Evolutionary conservation across 2,113 vertebrate species (phyloP).

Genomic region (Ancistrus triradiatus): DNA sequence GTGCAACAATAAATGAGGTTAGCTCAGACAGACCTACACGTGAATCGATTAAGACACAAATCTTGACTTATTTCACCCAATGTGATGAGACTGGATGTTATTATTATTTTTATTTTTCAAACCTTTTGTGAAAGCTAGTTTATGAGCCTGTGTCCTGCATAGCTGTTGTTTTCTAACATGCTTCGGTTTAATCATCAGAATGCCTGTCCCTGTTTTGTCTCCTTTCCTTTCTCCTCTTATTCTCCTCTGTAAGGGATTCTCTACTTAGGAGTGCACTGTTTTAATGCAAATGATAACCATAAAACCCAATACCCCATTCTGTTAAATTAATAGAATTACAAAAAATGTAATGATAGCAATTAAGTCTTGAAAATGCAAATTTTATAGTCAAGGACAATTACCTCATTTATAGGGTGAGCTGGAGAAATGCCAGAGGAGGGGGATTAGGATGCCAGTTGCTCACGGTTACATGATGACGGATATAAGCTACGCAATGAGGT

Average conservation of each 20-base stretch:
- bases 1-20: constrained; percentile 54
- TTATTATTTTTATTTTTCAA: constrained; percentile 30
- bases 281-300: constrained; percentile 99
- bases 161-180: constrained; percentile 46
- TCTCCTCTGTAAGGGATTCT: constrained; percentile 57
- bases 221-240: constrained; percentile 31
- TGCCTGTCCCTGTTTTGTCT: constrained; percentile 47
- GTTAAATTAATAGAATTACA: constrained; percentile 99
- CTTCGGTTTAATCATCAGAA: constrained; percentile 53
- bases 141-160: constrained; percentile 30
- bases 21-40: constrained; percentile 34
- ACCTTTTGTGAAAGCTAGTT: constrained; percentile 14
- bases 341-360: constrained; percentile 99
- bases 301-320: constrained; percentile 97
- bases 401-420: constrained; percentile 98
- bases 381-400: constrained; percentile 99
- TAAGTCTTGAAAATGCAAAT: constrained; percentile 99
- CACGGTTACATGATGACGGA: constrained; percentile 99
- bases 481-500: constrained; percentile 83
- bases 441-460: constrained; percentile 96
- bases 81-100: constrained; percentile 47
- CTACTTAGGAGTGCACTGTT: constrained; percentile 87
- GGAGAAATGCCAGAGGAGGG: constrained; percentile 98
- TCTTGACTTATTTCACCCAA: constrained; percentile 69
- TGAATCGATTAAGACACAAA: constrained; percentile 60